These are phyloP conservation scores for Bursaphelenchus okinawaensis DNA, from an alignment of 2,888 invertebrate species.

Conservation along the genomic window DNA sequence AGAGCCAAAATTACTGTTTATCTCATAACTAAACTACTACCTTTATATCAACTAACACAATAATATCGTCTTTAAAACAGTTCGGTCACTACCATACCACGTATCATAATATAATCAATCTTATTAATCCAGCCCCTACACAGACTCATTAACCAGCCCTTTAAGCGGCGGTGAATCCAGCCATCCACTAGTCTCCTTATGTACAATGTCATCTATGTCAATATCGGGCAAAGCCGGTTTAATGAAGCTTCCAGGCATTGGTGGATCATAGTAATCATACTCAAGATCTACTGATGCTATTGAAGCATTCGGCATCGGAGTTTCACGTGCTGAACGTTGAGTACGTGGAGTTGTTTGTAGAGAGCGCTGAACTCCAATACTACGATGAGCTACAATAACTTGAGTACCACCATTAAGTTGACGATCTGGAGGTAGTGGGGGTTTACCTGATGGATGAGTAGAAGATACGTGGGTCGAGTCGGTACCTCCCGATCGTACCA, in stretches of 20 bases:
- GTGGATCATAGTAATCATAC: slow-evolving; percentile 48
- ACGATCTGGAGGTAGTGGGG: slow-evolving; percentile 9
- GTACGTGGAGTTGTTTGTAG: slow-evolving; percentile 47
- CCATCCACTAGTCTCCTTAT: slow-evolving; percentile 26
- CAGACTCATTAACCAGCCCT: neutral
- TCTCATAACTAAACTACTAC: too few relatives aligned
- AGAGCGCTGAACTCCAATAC: slow-evolving; percentile 50
- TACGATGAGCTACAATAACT: slow-evolving; percentile 27
- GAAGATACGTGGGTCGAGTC: slow-evolving; percentile 39
- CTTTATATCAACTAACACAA: too few relatives aligned
- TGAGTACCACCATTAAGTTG: neutral
- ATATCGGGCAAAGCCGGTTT: slow-evolving; percentile 42
- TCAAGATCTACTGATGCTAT: slow-evolving; percentile 33
- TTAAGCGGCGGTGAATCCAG: slow-evolving; percentile 13
- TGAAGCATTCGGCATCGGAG: slow-evolving; percentile 16
- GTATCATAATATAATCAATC: too few relatives aligned
- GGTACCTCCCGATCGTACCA: slow-evolving; percentile 50
- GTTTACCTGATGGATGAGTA: neutral
- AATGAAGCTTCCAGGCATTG: slow-evolving; percentile 40
- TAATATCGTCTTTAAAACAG: too few relatives aligned
- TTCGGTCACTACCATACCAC: too few relatives aligned
- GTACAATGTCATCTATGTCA: slow-evolving; percentile 48
- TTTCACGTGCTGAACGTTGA: slow-evolving; percentile 17
- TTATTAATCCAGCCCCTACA: too few relatives aligned
- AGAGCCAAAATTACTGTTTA: too few relatives aligned